Conservation (phyloP, 1,140 invertebrate species). For the Cheumatopsyche charites region DNA sequence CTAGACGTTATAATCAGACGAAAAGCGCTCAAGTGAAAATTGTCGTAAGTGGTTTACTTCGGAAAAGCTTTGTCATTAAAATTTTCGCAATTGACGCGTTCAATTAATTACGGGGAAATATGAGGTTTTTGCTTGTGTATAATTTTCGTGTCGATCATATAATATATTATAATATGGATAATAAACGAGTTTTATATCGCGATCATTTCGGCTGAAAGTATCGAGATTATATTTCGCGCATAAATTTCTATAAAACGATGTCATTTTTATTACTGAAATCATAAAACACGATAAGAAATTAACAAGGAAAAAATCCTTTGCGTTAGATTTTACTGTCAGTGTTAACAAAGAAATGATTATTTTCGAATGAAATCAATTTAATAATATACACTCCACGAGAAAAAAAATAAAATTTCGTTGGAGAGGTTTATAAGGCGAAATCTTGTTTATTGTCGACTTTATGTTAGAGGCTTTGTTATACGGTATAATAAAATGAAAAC, state of each 20-base stretch:
- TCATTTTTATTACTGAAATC: conserved; percentile 8
- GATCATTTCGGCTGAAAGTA: background rate
- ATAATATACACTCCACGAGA: background rate
- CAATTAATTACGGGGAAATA: background rate
- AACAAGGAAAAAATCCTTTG: background rate
- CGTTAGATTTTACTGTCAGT: background rate
- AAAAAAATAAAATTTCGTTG: background rate
- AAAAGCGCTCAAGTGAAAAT: too few species aligned
- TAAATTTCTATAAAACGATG: conserved; percentile 2
- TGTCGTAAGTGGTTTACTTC: too few species aligned
- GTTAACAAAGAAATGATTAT: background rate
- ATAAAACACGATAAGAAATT: background rate
- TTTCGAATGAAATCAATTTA: conserved; percentile 8
- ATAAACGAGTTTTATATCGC: background rate
- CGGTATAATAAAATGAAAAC: background rate
- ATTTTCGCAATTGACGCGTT: background rate
- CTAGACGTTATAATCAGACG: too few species aligned
- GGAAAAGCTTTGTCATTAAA: too few species aligned
- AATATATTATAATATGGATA: too few species aligned
- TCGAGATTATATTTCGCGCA: background rate
- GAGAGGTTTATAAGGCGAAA: background rate
- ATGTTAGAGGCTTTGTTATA: background rate
- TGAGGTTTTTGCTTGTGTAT: background rate
- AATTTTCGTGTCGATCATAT: conserved; percentile 4
- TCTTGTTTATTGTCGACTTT: background rate